Percentiles rank a stretch among this genome's conserved stretches.
Conservation (phyloP, 35 echinoderm and acorn worm genomes). For the Strongylocentrotus purpuratus region DNA sequence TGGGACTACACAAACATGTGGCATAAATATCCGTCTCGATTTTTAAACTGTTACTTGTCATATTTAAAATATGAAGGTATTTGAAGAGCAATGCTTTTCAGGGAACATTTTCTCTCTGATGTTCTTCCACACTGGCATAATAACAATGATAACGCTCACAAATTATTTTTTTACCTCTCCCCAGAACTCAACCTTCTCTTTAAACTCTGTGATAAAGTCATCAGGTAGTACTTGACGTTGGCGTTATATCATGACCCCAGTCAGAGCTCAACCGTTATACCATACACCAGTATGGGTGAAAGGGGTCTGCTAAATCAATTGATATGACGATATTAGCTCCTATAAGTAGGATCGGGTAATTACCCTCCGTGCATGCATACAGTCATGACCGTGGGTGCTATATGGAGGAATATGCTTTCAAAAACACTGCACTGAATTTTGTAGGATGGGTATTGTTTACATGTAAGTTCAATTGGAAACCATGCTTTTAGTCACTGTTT, state of each 20-base stretch:
- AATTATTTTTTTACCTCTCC: too few relatives aligned
- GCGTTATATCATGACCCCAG: neutral
- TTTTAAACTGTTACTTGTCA: too few relatives aligned
- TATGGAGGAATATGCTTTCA: neutral
- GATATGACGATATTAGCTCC: neutral
- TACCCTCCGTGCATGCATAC: neutral
- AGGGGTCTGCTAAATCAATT: neutral
- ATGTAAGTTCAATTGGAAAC: neutral
- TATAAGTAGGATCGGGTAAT: neutral
- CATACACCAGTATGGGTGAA: neutral
- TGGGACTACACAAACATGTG: too few relatives aligned
- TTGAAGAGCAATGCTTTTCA: too few relatives aligned
- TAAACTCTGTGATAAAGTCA: neutral
- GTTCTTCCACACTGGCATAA: too few relatives aligned
- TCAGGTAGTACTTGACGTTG: neutral
- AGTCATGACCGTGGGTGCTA: neutral
- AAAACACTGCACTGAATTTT: neutral
- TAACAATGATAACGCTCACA: too few relatives aligned
- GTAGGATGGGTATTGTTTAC: neutral
- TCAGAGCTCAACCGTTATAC: neutral
- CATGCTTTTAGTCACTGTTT: neutral
- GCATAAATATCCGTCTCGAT: too few relatives aligned
- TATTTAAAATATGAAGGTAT: too few relatives aligned
- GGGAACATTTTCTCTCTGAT: too few relatives aligned
- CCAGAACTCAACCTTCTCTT: neutral